Evolutionary conservation across 2,797 vertebrate genomes (phyloP), one percentile per base, ranked within the genome.

Genomic region (Muscicapa striata): DNA sequence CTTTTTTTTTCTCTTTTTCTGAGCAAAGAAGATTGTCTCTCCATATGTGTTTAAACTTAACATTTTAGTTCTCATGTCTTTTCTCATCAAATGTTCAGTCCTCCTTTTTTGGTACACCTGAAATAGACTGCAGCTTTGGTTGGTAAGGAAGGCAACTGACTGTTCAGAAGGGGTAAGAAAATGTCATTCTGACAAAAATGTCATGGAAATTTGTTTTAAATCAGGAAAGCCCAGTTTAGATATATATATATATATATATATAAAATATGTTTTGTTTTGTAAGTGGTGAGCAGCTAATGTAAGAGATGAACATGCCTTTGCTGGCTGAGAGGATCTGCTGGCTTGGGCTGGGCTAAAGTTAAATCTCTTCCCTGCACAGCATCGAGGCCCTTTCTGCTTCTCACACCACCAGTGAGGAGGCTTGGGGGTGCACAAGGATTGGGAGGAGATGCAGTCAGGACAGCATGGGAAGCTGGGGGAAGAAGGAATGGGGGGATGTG

Each of bases 361-460:
- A 46, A 67, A 40, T 80, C 62, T 59, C 29, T 46, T 74, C 51
- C 24, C 43, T 0, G 0, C 23, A 73, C 41, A 34, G 10, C 0
- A 0, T 18, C 0, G 0, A 40, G 41, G 41, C 20, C 6, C 36
- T 34, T 64, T 57, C 30, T 64, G 43, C 43, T 36, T 30, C 52
- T 49, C 52, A 43, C 9, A 22, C 30, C 61, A 49, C 20, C 36
- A 22, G 26, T 17, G 52, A 66, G 21, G 26, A 43, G 30, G 66
- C 36, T 5, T 49, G 26, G 43, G 11, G 16, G 17, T 36, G 17
- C 36, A 49, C 32, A 49, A 8, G 26, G 51, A 26, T 0, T 21
- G 69, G 36, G 14, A 66, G 61, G 11, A 84, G 17, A 32, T 1
- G 11, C 6, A 49, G 61, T 43, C 81, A 66, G 70, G 32, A 32